These are phyloP conservation scores for Ceyx melanurus DNA, from an alignment of 2,113 vertebrate species.

Conservation along the genomic window DNA sequence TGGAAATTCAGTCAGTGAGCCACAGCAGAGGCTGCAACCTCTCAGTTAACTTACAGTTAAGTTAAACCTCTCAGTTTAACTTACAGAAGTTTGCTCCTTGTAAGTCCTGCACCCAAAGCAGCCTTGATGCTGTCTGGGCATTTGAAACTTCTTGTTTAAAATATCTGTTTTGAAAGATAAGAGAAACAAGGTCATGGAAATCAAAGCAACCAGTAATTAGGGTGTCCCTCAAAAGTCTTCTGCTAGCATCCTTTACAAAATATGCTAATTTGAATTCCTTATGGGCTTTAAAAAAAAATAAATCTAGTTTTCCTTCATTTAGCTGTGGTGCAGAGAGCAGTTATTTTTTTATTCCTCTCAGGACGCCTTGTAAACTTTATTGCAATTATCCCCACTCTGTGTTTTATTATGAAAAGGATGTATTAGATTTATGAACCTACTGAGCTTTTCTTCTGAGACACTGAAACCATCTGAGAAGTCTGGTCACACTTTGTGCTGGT, in stretches of 20 bases:
- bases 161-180: slow-evolving; percentile 6
- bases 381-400: slow-evolving; percentile 21
- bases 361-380: slow-evolving; percentile 15
- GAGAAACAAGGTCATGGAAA: slow-evolving; percentile 21
- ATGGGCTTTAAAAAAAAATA: not conserved
- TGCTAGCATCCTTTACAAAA: not conserved
- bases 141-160: not conserved
- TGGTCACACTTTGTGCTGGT: not conserved
- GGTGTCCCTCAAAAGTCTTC: not conserved
- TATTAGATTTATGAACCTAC: slow-evolving; percentile 30
- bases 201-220: not conserved
- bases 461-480: not conserved
- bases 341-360: slow-evolving; percentile 23
- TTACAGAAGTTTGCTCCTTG: not conserved
- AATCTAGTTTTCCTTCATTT: slow-evolving; percentile 15
- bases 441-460: slow-evolving; percentile 4
- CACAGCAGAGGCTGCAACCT: not conserved
- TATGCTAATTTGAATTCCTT: not conserved
- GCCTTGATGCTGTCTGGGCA: not conserved
- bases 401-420: slow-evolving; percentile 25
- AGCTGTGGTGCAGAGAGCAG: not conserved
- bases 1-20: not conserved
- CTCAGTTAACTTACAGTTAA: no score
- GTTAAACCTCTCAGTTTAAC: not conserved
- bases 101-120: not conserved